Percentiles rank a stretch among this genome's conserved stretches.
These are phyloP conservation scores for Eubasilissa splendida DNA, from an alignment of 2,888 invertebrate species.

Conservation along the genomic window DNA sequence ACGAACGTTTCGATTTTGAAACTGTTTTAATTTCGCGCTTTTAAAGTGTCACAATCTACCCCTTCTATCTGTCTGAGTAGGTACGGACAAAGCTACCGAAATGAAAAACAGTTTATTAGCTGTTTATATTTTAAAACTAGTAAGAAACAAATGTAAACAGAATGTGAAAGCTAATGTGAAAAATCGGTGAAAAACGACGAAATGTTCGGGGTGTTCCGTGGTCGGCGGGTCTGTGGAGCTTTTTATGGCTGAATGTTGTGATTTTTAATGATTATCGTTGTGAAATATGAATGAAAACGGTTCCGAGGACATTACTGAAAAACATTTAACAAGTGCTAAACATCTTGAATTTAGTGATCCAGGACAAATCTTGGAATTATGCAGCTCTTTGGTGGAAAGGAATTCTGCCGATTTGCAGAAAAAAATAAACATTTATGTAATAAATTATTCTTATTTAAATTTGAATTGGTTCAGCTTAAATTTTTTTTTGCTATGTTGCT, in stretches of 20 bases:
- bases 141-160: conserved; percentile 41
- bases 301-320: conserved; percentile 4
- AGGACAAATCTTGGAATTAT: conserved; percentile 72
- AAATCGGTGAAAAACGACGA: conserved; percentile 27
- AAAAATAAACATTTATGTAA: conserved; percentile 76
- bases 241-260: conserved; percentile 15
- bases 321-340: conserved; percentile 42
- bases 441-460: conserved; percentile 60
- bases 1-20: too few species aligned
- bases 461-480: not conserved
- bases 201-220: conserved; percentile 18
- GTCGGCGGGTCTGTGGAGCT: conserved; percentile 23
- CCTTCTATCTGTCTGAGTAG: not conserved
- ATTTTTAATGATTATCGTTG: conserved; percentile 30
- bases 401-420: conserved; percentile 71
- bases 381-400: conserved; percentile 71
- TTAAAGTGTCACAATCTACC: conserved; percentile 4
- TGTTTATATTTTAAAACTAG: conserved; percentile 23
- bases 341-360: conserved; percentile 72
- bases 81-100: not conserved
- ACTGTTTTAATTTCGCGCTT: not conserved
- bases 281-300: conserved; percentile 47
- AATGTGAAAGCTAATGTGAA: conserved; percentile 38
- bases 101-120: not conserved
- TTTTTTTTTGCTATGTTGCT: not conserved